Conservation (phyloP, 1,140 invertebrate genomes). For the Cylas formicarius region DNA sequence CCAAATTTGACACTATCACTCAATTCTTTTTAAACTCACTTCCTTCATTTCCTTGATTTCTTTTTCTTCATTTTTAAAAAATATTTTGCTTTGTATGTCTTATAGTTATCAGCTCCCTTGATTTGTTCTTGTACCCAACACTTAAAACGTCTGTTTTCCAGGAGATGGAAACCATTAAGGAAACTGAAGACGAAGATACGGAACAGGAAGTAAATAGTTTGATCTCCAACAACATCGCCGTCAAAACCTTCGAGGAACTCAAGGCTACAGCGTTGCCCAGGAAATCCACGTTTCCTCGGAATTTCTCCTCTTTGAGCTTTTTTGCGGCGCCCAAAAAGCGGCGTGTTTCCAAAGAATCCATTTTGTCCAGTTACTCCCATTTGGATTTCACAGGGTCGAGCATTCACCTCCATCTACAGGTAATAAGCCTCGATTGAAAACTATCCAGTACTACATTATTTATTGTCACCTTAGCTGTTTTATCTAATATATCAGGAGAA, state of each 20-base stretch:
- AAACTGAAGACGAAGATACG: conserved; percentile 42
- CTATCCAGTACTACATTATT: background rate
- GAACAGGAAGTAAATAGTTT: conserved; percentile 35
- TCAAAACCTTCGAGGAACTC: conserved; percentile 48
- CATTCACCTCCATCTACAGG: conserved; percentile 56
- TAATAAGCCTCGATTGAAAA: too few relatives aligned
- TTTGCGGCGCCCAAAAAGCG: conserved; percentile 42
- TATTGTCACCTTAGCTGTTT: background rate
- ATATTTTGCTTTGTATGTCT: background rate
- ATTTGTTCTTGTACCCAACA: background rate
- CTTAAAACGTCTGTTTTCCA: conserved; percentile 40
- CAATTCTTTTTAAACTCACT: too few relatives aligned
- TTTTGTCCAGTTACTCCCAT: conserved; percentile 61
- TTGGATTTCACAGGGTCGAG: conserved; percentile 65
- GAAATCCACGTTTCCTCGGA: conserved; percentile 46
- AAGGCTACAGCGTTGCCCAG: conserved; percentile 41
- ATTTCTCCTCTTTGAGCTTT: conserved; percentile 45
- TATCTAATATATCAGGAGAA: too few relatives aligned
- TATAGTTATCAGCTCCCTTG: background rate
- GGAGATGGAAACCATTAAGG: conserved; percentile 55
- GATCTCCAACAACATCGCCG: conserved; percentile 42
- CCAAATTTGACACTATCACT: too few relatives aligned
- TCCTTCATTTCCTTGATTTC: too few relatives aligned
- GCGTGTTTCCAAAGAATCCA: conserved; percentile 52
- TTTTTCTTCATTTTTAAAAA: too few relatives aligned